Conservation (phyloP, 2,888 invertebrate genomes). For the Enchytraeus crypticus region DNA sequence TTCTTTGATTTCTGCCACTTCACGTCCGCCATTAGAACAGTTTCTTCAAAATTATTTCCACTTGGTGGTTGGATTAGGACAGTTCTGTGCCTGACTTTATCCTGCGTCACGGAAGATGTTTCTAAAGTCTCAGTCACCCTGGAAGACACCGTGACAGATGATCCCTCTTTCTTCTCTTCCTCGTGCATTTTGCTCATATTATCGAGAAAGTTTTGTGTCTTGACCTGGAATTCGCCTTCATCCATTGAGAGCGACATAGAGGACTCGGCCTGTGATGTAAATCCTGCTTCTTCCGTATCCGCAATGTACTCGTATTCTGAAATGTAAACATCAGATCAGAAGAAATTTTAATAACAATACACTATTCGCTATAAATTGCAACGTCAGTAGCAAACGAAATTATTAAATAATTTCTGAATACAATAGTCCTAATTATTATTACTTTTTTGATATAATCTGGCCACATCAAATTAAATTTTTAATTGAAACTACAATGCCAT, state of each 20-base stretch:
- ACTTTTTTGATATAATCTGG: too few species aligned
- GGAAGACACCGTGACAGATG: slow-evolving; percentile 14
- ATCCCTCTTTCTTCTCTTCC: too few species aligned
- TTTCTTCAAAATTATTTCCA: slow-evolving; percentile 26
- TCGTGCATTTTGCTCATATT: slow-evolving; percentile 25
- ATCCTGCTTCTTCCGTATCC: slow-evolving; percentile 69
- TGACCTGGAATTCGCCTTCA: slow-evolving; percentile 27
- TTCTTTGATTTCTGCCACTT: slow-evolving; percentile 27
- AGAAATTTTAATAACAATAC: neutral
- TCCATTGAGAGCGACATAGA: slow-evolving; percentile 34
- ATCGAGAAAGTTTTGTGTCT: slow-evolving; percentile 26
- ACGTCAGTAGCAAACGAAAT: neutral
- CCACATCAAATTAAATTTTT: too few species aligned
- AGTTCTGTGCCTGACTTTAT: slow-evolving; percentile 19
- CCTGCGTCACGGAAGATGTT: slow-evolving; percentile 4
- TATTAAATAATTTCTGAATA: neutral
- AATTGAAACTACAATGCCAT: too few species aligned
- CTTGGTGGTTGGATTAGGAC: slow-evolving; percentile 14
- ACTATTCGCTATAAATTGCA: neutral
- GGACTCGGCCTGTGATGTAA: slow-evolving; percentile 41
- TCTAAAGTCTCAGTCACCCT: slow-evolving; percentile 1
- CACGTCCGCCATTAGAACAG: slow-evolving; percentile 29
- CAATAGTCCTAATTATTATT: neutral
- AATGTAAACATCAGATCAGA: slow-evolving; percentile 3
- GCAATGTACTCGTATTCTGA: slow-evolving; percentile 85